phyloP scores from a whole-genome alignment of 2,888 invertebrate genomes.

The Chromoteleia sp. region DNA sequence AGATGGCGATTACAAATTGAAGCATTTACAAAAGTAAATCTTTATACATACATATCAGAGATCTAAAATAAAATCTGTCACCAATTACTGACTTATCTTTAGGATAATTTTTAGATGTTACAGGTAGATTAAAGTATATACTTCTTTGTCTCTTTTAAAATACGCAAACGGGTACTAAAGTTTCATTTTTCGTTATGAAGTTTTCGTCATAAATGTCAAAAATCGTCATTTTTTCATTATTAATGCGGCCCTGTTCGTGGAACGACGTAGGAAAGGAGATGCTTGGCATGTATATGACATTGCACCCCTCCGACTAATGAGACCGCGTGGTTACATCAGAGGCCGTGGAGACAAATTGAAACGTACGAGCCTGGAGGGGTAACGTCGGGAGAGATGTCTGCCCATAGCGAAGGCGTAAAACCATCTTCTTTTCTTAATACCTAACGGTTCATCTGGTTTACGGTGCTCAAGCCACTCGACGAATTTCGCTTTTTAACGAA shows the following conservation, averaged over 20 bases:
- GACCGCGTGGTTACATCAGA: slow-evolving; percentile 83
- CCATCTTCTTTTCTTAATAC: slow-evolving; percentile 52
- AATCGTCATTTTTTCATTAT: neutral
- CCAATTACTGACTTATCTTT: no score
- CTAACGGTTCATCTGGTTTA: slow-evolving; percentile 58
- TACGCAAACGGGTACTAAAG: no score
- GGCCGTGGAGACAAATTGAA: slow-evolving; percentile 83
- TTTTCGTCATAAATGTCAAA: slow-evolving; percentile 14
- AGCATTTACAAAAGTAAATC: no score
- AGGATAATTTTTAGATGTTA: no score
- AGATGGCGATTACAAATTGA: no score
- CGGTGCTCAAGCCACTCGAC: slow-evolving; percentile 20
- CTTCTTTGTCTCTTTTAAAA: no score
- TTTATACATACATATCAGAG: no score
- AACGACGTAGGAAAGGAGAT: slow-evolving; percentile 18
- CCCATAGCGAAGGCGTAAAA: slow-evolving; percentile 52
- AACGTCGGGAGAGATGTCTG: slow-evolving; percentile 66
- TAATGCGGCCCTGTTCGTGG: slow-evolving; percentile 33
- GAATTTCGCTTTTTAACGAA: slow-evolving; percentile 46
- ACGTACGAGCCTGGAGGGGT: slow-evolving; percentile 82
- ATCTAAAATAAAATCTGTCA: no score
- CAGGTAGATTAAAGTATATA: no score
- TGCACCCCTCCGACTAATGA: slow-evolving; percentile 79
- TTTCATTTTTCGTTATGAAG: no score
- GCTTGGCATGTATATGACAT: slow-evolving; percentile 42